These are phyloP conservation scores for Chaenodraco wilsoni DNA, from an alignment of 2,797 vertebrate genomes.

Conservation along the genomic window DNA sequence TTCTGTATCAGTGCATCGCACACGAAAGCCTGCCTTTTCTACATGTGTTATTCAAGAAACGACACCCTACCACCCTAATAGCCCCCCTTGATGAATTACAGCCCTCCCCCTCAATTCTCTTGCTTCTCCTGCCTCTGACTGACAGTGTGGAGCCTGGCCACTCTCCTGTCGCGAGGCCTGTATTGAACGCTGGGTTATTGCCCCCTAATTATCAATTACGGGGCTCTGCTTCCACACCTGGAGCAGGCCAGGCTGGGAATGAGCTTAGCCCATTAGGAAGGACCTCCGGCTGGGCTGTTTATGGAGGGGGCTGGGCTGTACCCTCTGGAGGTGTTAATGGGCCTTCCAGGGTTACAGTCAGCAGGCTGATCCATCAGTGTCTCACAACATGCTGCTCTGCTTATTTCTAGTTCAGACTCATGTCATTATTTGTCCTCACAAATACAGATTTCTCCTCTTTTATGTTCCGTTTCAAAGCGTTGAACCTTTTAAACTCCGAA, in stretches of 20 bases:
- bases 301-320: constrained; percentile 75
- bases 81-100: constrained; percentile 47
- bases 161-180: constrained; percentile 71
- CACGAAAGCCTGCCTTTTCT: constrained; percentile 17
- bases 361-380: constrained; percentile 57
- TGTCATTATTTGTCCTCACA: constrained; percentile 1
- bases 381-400: constrained; percentile 43
- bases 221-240: constrained; percentile 80
- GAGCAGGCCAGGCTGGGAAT: constrained; percentile 80
- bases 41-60: constrained; percentile 29
- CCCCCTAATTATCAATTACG: constrained; percentile 86
- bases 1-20: constrained; percentile 21
- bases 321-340: constrained; percentile 80
- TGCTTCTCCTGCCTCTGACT: constrained; percentile 36
- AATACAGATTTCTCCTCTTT: background rate
- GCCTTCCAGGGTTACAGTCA: constrained; percentile 65
- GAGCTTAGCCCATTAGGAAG: constrained; percentile 77
- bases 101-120: constrained; percentile 33
- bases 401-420: background rate
- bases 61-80: background rate
- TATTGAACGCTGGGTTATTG: constrained; percentile 75
- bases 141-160: constrained; percentile 67
- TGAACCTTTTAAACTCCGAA: background rate
- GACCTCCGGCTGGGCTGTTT: constrained; percentile 81
- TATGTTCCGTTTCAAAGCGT: background rate